A percentile compares a stretch with the other conserved stretches of the same genome.
Conservation (phyloP, 2,113 vertebrate genomes). For the Antennarius striatus region DNA sequence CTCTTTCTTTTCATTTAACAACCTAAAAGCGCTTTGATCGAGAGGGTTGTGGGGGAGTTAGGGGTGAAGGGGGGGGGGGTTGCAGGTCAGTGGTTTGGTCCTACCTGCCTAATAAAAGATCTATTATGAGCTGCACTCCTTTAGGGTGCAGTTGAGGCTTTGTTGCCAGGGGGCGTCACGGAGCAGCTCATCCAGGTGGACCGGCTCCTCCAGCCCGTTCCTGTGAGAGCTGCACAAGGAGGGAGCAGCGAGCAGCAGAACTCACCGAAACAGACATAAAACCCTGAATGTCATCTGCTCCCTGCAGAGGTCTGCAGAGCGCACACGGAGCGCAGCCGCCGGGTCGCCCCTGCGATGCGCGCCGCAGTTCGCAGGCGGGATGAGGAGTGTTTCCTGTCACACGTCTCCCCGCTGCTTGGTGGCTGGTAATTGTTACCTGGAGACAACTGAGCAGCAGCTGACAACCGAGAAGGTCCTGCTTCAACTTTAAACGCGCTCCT, state of each 20-base stretch:
- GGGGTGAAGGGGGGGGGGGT: not conserved
- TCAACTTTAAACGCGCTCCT: conserved; percentile 38
- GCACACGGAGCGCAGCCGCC: conserved; percentile 3
- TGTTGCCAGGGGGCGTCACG: conserved; percentile 57
- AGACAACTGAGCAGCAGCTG: conserved; percentile 13
- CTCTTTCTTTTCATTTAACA: too few species aligned
- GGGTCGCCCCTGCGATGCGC: conserved; percentile 23
- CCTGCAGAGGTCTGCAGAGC: not conserved
- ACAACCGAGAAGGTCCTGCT: not conserved
- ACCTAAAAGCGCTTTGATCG: too few species aligned
- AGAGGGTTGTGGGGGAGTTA: too few species aligned
- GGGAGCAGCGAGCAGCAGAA: too few species aligned
- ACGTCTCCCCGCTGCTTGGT: conserved; percentile 8
- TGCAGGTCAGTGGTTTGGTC: not conserved
- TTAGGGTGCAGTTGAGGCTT: conserved; percentile 8
- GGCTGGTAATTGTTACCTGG: conserved; percentile 50
- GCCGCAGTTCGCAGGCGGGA: conserved; percentile 30
- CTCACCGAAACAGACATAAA: not conserved
- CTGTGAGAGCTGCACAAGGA: conserved; percentile 1
- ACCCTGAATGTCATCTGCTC: not conserved
- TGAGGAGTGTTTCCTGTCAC: conserved; percentile 12
- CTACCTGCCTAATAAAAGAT: not conserved
- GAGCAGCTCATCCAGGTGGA: conserved; percentile 52
- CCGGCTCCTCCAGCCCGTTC: conserved; percentile 2
- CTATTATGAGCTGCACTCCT: not conserved